A percentile compares a stretch with the other conserved stretches of the same genome.
Evolutionary conservation across 2,888 invertebrate genomes (phyloP).

Genomic region (Amphipoea lucens): DNA sequence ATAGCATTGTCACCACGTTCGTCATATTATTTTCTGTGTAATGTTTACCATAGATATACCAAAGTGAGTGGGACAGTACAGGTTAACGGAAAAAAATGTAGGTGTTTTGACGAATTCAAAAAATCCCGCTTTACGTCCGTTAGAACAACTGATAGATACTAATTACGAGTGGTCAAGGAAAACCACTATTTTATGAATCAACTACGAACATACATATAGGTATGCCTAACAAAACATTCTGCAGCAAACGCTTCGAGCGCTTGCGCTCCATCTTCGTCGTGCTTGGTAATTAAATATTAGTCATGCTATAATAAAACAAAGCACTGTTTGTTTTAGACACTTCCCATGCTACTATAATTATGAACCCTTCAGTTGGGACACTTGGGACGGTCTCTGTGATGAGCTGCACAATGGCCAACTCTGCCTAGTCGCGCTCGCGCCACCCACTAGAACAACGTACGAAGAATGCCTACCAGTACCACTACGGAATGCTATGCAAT

Average conservation of each 20-base stretch:
- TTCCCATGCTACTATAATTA: background rate
- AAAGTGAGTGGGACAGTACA: too few species aligned
- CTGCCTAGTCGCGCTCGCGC: background rate
- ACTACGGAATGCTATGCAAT: background rate
- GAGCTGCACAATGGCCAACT: background rate
- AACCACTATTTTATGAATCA: conserved; percentile 14
- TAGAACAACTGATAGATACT: background rate
- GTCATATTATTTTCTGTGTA: conserved; percentile 11
- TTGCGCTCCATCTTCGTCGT: too few species aligned
- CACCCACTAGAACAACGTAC: background rate
- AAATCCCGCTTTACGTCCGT: background rate
- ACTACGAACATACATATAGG: background rate
- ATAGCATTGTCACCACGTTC: background rate
- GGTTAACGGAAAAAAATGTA: too few species aligned
- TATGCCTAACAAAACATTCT: background rate
- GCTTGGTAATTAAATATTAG: background rate
- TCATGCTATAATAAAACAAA: conserved; percentile 7
- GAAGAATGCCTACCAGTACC: background rate
- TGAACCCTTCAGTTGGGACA: background rate
- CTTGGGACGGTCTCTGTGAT: background rate
- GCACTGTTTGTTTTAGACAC: conserved; percentile 2
- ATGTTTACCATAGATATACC: too few species aligned
- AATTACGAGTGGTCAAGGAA: conserved; percentile 33
- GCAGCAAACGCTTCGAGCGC: background rate
- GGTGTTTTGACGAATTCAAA: background rate